phyloP scores from a whole-genome alignment of 92 coral and sea anemone genomes.

The Epizoanthus rinbou region DNA sequence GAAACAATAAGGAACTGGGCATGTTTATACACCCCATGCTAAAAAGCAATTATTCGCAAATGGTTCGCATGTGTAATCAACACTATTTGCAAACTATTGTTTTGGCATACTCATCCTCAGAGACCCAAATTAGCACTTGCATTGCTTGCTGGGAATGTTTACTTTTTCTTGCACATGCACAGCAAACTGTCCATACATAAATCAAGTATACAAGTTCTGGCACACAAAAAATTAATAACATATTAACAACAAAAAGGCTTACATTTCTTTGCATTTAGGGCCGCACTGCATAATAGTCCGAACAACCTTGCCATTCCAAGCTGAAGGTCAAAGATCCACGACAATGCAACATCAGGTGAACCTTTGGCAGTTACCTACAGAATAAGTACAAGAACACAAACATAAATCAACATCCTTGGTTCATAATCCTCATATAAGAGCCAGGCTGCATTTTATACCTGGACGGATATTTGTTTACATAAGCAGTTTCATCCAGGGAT shows the following conservation, averaged over 20 bases:
- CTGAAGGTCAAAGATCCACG: slow-evolving; percentile 98
- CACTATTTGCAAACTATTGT: no score
- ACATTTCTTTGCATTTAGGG: slow-evolving; percentile 88
- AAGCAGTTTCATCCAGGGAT: no score
- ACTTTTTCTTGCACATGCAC: no score
- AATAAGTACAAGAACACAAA: neutral
- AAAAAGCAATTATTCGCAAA: no score
- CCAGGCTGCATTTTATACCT: no score
- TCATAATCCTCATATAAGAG: neutral
- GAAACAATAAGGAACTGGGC: no score
- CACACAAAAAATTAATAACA: neutral
- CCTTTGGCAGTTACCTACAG: slow-evolving; percentile 93
- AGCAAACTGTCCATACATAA: neutral
- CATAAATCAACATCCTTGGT: neutral
- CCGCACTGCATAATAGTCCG: slow-evolving; percentile 94
- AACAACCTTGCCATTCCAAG: slow-evolving; percentile 97
- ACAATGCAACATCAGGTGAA: slow-evolving; percentile 94
- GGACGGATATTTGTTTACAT: no score
- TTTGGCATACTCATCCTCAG: no score
- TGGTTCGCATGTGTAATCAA: no score
- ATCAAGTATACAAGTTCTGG: neutral
- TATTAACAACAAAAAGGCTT: neutral
- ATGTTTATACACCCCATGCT: no score
- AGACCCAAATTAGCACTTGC: no score
- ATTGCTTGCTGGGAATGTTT: no score